Evolutionary conservation across 1,140 invertebrate species (phyloP), one percentile per base, ranked within the genome.

Genomic region (Lepidostoma basale): DNA sequence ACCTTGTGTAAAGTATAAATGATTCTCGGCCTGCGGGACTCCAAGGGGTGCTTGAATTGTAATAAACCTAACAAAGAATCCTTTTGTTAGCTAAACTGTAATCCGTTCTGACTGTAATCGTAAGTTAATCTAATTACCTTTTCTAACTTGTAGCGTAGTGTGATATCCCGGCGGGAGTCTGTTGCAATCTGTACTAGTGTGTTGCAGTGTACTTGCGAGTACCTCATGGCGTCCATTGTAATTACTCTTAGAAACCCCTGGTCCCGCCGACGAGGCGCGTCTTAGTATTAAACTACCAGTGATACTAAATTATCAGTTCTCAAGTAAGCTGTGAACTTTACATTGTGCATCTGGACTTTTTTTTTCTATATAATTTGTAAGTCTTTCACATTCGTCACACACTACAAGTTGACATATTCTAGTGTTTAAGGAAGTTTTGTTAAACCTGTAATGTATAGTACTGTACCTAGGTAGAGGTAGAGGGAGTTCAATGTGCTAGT

Each of bases 1-100:
- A 67, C 54, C 54, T 20, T 59, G 23, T 26, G 25, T 52, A 56
- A 49, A 54, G 25, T 67, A 67, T 67, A 54, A 44, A 67, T 71
- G 40, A 67, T 70, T 62, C 42, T 62, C n/a, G 44, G 62, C 62
- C 44, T 16, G 42, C 33, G 25, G 36, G 33, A 28, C 33, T 45
- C 39, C 23, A 56, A 26, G 44, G 42, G 64, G 36, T 60, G 62
- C 58, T 60, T 66, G 39, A 28, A 54, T 49, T 40, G 39, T 49
- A 65, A 28, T 8, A 14, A 67, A 5, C 20, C 5, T 22, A 8
- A 6, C 16, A 16, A 49, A 45, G 2, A 16, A 30, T 23, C 14
- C n/a, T 12, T 18, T 44, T 47, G 58, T 62, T 47, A 16, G 40
- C 25, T 12, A 39, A 28, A 69, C 47, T 40, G 39, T 49, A 65